Evolutionary conservation across 2,888 invertebrate genomes (phyloP).

Genomic region (Stenotaenia linearis): DNA sequence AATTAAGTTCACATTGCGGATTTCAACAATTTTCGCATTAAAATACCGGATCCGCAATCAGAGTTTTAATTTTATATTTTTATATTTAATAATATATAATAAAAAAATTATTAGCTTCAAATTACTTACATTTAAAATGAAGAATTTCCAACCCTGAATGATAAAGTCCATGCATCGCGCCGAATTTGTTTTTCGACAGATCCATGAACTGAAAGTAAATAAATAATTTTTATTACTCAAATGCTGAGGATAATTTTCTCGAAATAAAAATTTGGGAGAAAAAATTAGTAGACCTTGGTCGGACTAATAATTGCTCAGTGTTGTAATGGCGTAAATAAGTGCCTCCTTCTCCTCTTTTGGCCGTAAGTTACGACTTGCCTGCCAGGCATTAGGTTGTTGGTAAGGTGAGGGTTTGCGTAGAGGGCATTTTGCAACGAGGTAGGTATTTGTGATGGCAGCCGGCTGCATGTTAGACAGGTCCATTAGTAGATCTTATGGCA

Average conservation of each 20-base stretch:
- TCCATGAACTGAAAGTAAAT: not conserved
- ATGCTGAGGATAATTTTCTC: too few species aligned
- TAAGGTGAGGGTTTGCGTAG: conserved; percentile 9
- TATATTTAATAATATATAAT: not conserved
- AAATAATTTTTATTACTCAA: too few species aligned
- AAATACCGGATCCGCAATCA: not conserved
- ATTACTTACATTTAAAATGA: conserved; percentile 4
- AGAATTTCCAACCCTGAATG: conserved; percentile 9
- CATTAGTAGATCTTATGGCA: conserved; percentile 15
- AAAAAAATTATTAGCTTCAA: not conserved
- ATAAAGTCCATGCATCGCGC: not conserved
- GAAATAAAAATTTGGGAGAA: not conserved
- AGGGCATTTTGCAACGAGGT: conserved; percentile 5
- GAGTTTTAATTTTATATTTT: not conserved
- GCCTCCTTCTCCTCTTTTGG: conserved; percentile 2
- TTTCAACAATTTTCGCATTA: not conserved
- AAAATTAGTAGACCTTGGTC: not conserved
- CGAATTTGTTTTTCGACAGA: not conserved
- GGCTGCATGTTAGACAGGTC: conserved; percentile 19
- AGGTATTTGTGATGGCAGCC: conserved; percentile 19
- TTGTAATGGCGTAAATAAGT: conserved; percentile 19
- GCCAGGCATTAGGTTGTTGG: not conserved
- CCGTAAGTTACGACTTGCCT: conserved; percentile 6
- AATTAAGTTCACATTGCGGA: not conserved
- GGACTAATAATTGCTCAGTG: conserved; percentile 15